These are phyloP conservation scores for Acyrthosiphon pisum DNA, from an alignment of 1,140 invertebrate species.

Conservation along the genomic window DNA sequence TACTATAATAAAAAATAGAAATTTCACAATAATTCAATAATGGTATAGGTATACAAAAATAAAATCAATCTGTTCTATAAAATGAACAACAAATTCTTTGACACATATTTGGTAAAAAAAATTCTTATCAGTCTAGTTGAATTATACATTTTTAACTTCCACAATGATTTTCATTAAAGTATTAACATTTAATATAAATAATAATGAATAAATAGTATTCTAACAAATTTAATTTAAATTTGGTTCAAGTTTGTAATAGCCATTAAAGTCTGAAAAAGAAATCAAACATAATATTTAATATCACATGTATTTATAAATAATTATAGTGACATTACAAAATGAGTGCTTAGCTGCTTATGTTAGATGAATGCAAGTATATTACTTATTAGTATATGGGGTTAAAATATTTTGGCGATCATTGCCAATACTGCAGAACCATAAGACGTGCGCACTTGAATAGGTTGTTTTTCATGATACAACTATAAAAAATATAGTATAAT, in stretches of 20 bases:
- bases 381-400: conserved; percentile 29
- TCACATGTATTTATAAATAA: background rate
- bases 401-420: conserved; percentile 36
- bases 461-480: conserved; percentile 42
- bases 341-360: background rate
- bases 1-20: background rate
- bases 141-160: background rate
- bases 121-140: background rate
- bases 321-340: background rate
- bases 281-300: background rate
- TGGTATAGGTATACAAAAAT: background rate
- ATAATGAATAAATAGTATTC: background rate
- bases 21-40: conserved; percentile 22
- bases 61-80: conserved; percentile 3
- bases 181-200: background rate
- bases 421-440: background rate
- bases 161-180: background rate
- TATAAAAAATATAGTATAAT: conserved; percentile 30
- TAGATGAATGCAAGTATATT: conserved; percentile 24
- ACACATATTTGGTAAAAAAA: conserved; percentile 4
- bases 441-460: background rate
- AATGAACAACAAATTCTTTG: background rate
- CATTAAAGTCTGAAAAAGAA: conserved; percentile 24
- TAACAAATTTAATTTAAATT: background rate
- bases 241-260: background rate